Percentiles rank a stretch among this genome's conserved stretches.
Evolutionary conservation across 2,888 invertebrate genomes (phyloP).

Genomic region (Ryuthela nishihirai): DNA sequence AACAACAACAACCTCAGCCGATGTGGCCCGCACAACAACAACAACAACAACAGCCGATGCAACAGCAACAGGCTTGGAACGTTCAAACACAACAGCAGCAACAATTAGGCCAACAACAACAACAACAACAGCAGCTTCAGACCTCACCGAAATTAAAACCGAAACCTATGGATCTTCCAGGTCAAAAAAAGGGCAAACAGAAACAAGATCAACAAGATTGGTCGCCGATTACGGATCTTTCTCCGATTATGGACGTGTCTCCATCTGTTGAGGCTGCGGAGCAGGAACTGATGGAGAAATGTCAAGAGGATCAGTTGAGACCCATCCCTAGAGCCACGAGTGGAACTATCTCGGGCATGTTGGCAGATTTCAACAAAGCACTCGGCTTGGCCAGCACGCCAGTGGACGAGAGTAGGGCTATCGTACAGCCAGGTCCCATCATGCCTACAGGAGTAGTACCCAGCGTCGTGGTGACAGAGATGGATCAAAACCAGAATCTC

Average conservation of each 20-base stretch:
- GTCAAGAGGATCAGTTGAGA: slow-evolving; percentile 14
- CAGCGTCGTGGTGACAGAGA: slow-evolving; percentile 16
- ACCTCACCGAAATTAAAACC: slow-evolving; percentile 18
- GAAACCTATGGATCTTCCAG: slow-evolving; percentile 35
- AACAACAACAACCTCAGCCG: slow-evolving; percentile 11
- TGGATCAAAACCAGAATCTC: slow-evolving; percentile 39
- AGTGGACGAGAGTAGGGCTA: slow-evolving; percentile 11
- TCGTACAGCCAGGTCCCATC: background rate
- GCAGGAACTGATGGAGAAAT: slow-evolving; percentile 45
- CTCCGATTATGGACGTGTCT: slow-evolving; percentile 54
- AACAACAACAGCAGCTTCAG: slow-evolving; percentile 9
- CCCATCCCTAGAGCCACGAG: slow-evolving; percentile 41
- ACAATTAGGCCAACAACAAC: background rate
- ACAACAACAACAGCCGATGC: slow-evolving; percentile 2
- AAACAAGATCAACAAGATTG: slow-evolving; percentile 45
- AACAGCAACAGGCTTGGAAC: background rate
- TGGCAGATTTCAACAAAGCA: slow-evolving; percentile 44
- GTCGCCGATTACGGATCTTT: slow-evolving; percentile 54
- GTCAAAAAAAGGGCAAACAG: slow-evolving; percentile 30
- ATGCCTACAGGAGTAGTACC: no score
- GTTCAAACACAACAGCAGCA: background rate
- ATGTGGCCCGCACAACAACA: slow-evolving; percentile 7
- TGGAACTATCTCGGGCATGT: slow-evolving; percentile 43
- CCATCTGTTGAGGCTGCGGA: slow-evolving; percentile 53
- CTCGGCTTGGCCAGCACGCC: slow-evolving; percentile 33